These are phyloP conservation scores for Rhagoletis zephyria DNA, from an alignment of 1,140 invertebrate genomes.

Conservation along the genomic window DNA sequence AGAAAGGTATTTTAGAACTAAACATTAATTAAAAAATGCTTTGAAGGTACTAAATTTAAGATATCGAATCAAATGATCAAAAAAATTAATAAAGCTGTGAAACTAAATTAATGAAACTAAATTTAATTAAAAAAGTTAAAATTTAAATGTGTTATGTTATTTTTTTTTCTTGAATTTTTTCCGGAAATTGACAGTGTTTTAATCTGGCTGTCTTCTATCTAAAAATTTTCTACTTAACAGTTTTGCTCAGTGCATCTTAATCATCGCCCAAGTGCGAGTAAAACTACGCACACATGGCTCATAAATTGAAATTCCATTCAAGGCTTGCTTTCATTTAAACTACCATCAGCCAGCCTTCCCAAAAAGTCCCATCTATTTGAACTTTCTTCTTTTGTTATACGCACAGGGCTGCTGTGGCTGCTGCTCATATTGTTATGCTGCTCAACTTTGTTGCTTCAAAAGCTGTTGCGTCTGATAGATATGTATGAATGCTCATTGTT, in stretches of 20 bases:
- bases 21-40: too few relatives aligned
- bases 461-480: background rate
- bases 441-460: background rate
- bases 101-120: too few relatives aligned
- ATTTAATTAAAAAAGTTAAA: too few relatives aligned
- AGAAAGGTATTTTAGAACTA: too few relatives aligned
- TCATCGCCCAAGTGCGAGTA: background rate
- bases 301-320: background rate
- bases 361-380: background rate
- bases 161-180: too few relatives aligned
- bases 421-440: constrained; percentile 12
- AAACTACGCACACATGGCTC: background rate
- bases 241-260: background rate
- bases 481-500: background rate
- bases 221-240: background rate
- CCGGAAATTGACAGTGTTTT: too few relatives aligned
- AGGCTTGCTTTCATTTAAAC: constrained; percentile 5
- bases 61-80: too few relatives aligned
- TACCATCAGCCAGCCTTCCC: background rate
- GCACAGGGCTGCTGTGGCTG: background rate
- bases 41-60: too few relatives aligned
- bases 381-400: background rate
- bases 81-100: too few relatives aligned
- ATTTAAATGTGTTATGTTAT: too few relatives aligned
- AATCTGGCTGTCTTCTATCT: background rate